Conservation (phyloP, 2,113 vertebrate species). For the Ranitomeya variabilis region DNA sequence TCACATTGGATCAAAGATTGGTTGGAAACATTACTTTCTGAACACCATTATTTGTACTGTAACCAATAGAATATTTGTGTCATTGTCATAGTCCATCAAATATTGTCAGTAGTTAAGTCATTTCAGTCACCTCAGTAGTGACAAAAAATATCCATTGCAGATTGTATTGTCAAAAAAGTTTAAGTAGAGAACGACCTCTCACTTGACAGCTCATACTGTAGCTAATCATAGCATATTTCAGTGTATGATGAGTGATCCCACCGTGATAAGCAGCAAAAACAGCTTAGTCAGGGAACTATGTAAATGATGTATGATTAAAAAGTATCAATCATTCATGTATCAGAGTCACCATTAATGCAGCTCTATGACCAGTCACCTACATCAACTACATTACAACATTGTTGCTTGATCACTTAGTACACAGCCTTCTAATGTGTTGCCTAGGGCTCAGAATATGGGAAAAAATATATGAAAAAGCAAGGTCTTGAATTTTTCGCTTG, state of each 20-base stretch:
- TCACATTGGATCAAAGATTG: conserved; percentile 20
- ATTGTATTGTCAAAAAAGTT: neutral
- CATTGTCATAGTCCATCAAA: neutral
- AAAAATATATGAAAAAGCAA: neutral
- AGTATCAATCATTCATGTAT: neutral
- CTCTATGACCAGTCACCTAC: neutral
- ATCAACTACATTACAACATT: neutral
- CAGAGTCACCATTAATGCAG: neutral
- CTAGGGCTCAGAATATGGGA: neutral
- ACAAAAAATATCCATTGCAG: neutral
- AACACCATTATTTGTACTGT: conserved; percentile 13
- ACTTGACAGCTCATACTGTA: neutral
- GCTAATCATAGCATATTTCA: neutral
- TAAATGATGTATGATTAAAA: conserved; percentile 40
- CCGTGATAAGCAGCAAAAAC: neutral
- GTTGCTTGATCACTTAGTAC: neutral
- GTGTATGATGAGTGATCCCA: neutral
- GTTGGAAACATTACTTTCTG: conserved; percentile 1
- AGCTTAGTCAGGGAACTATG: conserved; percentile 9
- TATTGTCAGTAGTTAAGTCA: neutral
- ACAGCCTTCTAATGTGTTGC: neutral
- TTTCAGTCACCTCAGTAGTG: neutral
- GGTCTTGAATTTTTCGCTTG: neutral
- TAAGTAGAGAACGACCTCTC: neutral
- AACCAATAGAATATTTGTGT: neutral